Evolutionary conservation across 2,113 vertebrate species (phyloP).

Genomic region (Hydrolagus affinis): DNA sequence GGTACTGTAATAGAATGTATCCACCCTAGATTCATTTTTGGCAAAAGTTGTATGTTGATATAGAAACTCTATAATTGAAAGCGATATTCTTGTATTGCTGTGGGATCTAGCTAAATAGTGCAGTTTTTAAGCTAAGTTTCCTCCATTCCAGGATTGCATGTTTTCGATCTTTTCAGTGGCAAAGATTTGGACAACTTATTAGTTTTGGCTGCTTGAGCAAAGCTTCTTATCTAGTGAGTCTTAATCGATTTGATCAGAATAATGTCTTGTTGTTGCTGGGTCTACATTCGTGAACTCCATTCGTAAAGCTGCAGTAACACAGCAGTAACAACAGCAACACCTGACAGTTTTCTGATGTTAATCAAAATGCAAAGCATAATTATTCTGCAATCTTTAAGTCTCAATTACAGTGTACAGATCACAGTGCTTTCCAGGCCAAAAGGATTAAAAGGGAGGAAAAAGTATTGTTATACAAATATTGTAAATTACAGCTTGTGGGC

Average conservation of each 20-base stretch:
- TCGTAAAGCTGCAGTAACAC: too few relatives aligned
- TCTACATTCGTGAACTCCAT: not conserved
- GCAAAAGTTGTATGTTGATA: too few relatives aligned
- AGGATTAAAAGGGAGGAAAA: not conserved
- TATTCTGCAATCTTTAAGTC: not conserved
- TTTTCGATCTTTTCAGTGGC: not conserved
- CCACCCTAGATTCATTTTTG: too few relatives aligned
- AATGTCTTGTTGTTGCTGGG: not conserved
- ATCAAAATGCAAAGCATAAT: too few relatives aligned
- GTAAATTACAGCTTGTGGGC: not conserved
- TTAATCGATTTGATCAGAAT: not conserved
- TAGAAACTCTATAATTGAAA: too few relatives aligned
- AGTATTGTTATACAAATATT: not conserved
- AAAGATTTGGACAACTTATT: not conserved
- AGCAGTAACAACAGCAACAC: too few relatives aligned
- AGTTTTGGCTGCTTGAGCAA: not conserved
- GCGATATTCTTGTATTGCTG: too few relatives aligned
- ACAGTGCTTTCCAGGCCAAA: not conserved
- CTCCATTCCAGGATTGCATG: not conserved
- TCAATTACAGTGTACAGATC: not conserved
- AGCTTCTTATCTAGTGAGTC: not conserved
- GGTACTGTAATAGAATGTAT: too few relatives aligned
- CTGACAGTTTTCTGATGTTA: too few relatives aligned
- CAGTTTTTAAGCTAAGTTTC: not conserved
- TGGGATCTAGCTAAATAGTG: too few relatives aligned